Conservation (phyloP, 2,113 vertebrate species). For the Dolichallabes microphthalmus region DNA sequence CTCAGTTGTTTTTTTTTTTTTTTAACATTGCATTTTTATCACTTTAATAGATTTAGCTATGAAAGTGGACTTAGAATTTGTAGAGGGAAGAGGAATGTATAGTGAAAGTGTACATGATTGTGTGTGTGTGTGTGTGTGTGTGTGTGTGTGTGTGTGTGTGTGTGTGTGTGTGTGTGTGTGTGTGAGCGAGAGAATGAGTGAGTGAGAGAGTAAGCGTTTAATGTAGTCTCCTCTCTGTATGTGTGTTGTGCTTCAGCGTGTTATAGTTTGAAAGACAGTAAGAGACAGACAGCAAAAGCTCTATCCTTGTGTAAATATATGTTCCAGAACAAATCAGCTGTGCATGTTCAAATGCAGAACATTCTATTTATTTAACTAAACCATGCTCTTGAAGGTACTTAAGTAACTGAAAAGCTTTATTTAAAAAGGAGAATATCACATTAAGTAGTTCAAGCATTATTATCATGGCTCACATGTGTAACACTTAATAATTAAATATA, state of each 20-base stretch:
- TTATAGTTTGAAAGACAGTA: constrained; percentile 61
- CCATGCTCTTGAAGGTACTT: constrained; percentile 80
- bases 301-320: constrained; percentile 73
- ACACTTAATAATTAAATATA: constrained; percentile 77
- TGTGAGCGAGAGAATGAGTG: constrained; percentile 9
- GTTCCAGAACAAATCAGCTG: constrained; percentile 76
- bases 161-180: background rate
- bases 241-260: constrained; percentile 30
- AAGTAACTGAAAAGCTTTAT: constrained; percentile 80
- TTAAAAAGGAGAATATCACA: constrained; percentile 76
- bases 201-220: constrained; percentile 1
- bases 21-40: constrained; percentile 76
- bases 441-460: constrained; percentile 66
- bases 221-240: constrained; percentile 23
- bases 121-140: constrained; percentile 4
- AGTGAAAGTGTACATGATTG: constrained; percentile 36
- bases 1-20: constrained; percentile 52
- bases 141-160: constrained; percentile 22
- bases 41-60: constrained; percentile 78
- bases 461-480: constrained; percentile 69
- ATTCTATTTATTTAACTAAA: constrained; percentile 85
- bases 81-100: constrained; percentile 44
- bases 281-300: constrained; percentile 62
- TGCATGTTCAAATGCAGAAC: constrained; percentile 83
- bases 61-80: constrained; percentile 56